phyloP scores from a whole-genome alignment of 2,888 invertebrate species.

The Leptarthrus brevirostris region DNA sequence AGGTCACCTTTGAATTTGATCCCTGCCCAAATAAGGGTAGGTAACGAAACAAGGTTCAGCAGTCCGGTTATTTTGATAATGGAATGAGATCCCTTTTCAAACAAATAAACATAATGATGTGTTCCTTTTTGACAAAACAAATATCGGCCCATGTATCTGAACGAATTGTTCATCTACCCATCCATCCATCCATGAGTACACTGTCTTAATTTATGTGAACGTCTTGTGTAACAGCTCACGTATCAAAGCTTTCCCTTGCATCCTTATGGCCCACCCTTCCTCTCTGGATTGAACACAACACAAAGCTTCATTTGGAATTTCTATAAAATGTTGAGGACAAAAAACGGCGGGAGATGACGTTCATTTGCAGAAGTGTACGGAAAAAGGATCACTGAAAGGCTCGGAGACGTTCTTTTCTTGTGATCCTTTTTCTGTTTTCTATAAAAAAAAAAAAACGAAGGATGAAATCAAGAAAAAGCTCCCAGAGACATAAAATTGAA shows the following conservation, averaged over 20 bases:
- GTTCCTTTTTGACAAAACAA: slow-evolving; percentile 52
- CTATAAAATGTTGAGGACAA: slow-evolving; percentile 51
- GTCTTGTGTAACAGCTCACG: slow-evolving; percentile 49
- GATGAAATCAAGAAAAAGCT: slow-evolving; percentile 42
- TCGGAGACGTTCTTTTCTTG: slow-evolving; percentile 43
- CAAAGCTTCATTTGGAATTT: slow-evolving; percentile 53
- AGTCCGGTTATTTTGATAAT: slow-evolving; percentile 52
- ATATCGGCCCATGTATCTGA: slow-evolving; percentile 46
- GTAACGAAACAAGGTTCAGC: not conserved
- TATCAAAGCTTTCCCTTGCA: slow-evolving; percentile 47
- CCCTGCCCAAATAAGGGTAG: slow-evolving; percentile 39
- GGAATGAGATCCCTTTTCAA: slow-evolving; percentile 53
- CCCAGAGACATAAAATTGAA: slow-evolving; percentile 53
- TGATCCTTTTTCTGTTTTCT: slow-evolving; percentile 26
- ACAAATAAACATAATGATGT: slow-evolving; percentile 54
- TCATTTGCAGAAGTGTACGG: slow-evolving; percentile 46
- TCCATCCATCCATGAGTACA: slow-evolving; percentile 8
- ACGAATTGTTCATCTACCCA: slow-evolving; percentile 12
- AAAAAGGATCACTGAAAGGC: slow-evolving; percentile 50
- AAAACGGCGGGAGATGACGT: slow-evolving; percentile 50
- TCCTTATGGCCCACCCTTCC: not conserved
- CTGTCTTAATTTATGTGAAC: slow-evolving; percentile 13
- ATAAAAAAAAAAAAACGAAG: slow-evolving; percentile 31
- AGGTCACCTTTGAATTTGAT: slow-evolving; percentile 41
- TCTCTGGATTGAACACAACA: slow-evolving; percentile 46